These are phyloP conservation scores for Eleutherodactylus coqui DNA, from an alignment of 2,797 vertebrate species.

Conservation along the genomic window DNA sequence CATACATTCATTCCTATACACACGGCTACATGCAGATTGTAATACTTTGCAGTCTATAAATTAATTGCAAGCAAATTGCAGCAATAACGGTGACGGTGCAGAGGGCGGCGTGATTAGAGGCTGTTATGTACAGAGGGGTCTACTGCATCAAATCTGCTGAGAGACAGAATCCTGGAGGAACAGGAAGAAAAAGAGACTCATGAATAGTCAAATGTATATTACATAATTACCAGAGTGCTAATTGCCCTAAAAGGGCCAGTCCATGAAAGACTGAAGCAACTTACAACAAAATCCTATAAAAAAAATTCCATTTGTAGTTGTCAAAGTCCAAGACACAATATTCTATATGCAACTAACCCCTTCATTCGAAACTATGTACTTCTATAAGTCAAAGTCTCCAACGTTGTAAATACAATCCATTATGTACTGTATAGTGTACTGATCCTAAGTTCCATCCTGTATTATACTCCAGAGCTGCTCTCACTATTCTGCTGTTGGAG, in stretches of 20 bases:
- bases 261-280: neutral
- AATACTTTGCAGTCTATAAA: conserved; percentile 39
- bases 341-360: too few relatives aligned
- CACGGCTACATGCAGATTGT: neutral
- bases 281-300: too few relatives aligned
- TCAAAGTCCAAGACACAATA: too few relatives aligned
- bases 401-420: too few relatives aligned
- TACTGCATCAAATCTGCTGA: neutral
- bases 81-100: conserved; percentile 28
- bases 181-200: neutral
- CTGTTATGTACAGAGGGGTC: neutral
- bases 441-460: too few relatives aligned
- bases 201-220: neutral
- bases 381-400: too few relatives aligned
- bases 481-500: too few relatives aligned
- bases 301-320: too few relatives aligned
- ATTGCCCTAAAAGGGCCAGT: neutral
- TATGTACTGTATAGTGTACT: too few relatives aligned
- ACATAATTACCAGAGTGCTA: neutral
- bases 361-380: too few relatives aligned
- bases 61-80: conserved; percentile 50
- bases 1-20: neutral
- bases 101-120: neutral
- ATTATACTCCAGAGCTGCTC: too few relatives aligned
- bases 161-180: neutral